A percentile compares a stretch with the other conserved stretches of the same genome.
Evolutionary conservation across 2,888 invertebrate genomes (phyloP).

Genomic region (Leucophenga maculata): DNA sequence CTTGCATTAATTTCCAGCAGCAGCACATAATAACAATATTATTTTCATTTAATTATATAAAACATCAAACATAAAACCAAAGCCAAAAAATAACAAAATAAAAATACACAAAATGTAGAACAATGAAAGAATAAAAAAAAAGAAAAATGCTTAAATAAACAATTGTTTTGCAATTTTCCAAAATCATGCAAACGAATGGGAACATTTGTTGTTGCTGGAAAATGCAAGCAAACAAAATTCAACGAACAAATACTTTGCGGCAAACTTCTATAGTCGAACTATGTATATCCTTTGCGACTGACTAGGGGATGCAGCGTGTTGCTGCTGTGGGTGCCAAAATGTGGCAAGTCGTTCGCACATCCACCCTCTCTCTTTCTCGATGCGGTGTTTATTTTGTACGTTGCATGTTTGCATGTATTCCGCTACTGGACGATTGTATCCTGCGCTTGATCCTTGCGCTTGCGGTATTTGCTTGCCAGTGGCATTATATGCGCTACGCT

Average conservation of each 20-base stretch:
- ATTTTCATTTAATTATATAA: slow-evolving; percentile 1
- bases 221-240: neutral
- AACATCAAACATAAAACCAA: neutral
- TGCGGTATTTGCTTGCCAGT: slow-evolving; percentile 7
- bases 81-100: slow-evolving; percentile 1
- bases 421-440: neutral
- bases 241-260: neutral
- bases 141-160: slow-evolving; percentile 17
- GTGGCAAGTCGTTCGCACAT: neutral
- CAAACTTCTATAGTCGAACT: too few relatives aligned
- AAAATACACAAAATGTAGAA: neutral
- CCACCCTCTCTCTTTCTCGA: neutral
- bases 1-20: too few relatives aligned
- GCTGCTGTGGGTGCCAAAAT: slow-evolving; percentile 17
- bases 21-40: too few relatives aligned
- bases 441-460: neutral
- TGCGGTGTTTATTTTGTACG: neutral
- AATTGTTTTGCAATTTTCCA: neutral
- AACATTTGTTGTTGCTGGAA: neutral
- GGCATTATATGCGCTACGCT: neutral
- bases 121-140: neutral
- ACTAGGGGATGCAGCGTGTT: too few relatives aligned
- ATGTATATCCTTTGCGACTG: too few relatives aligned
- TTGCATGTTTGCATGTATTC: neutral
- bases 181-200: neutral